Evolutionary conservation across 2,888 invertebrate species (phyloP), one percentile per base, ranked within the genome.

Genomic region (Mongoloraphidia duomilia): DNA sequence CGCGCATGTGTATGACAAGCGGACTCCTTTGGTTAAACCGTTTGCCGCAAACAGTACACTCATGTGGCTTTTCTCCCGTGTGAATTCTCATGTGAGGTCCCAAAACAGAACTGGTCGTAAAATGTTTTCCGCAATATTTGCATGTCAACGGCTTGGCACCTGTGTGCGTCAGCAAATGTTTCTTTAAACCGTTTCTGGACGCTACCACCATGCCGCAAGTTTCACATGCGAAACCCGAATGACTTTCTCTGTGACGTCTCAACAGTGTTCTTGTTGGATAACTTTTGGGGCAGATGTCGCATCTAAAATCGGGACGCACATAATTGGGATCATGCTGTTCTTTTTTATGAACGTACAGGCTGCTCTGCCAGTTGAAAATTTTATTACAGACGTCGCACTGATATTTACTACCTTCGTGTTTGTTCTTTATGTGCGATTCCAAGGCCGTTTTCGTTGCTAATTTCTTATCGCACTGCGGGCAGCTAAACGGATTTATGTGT

Each of bases 201-300:
- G 70, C 66, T 55, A 65, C 74, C 3, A 67, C 68, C 56, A 72
- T 73, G 0, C 73, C 73, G 50, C 74, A 74, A 2, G 62, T 62
- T 34, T 66, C 60, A 49, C 73, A 50, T n/a, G 50, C 46, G 26
- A 49, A 49, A 56, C 47, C 38, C 5, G 43, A 59, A 44, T 62
- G 59, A 9, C 10, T 38, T 17, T 14, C 38, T 6, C 17, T 8
- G 13, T 46, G 46, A 11, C 14, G 35, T 10, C 11, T 41, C 46
- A 46, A 13, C 17, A 17, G 14, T 3, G 17, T 47, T 48, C 45
- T 51, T 47, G 49, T 37, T 10, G 41, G 13, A 42, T 47, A 50
- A n/a, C 40, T 11, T 40, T 10, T 49, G 6, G 17, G 33, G 40
- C 49, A 49, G 12, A n/a, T n/a, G 9, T 17, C 38, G 33, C 49